These are phyloP conservation scores for Nothura maculosa DNA, from an alignment of 2,797 vertebrate genomes.

Conservation along the genomic window DNA sequence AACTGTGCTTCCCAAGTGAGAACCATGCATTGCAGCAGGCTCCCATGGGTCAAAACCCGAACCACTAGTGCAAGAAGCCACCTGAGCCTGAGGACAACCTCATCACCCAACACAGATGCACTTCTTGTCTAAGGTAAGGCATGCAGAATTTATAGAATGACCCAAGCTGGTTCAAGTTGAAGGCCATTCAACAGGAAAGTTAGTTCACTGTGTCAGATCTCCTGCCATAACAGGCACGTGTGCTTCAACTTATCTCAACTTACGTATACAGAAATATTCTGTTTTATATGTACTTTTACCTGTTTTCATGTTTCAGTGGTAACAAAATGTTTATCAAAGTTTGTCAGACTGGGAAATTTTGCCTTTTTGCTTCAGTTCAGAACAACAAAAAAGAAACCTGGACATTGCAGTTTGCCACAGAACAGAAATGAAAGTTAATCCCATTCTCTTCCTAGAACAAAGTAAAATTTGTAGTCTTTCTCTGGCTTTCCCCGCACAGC, in stretches of 20 bases:
- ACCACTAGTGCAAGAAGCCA: background rate
- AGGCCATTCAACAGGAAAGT: background rate
- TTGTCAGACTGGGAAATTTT: background rate
- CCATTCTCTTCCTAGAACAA: background rate
- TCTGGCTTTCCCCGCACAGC: background rate
- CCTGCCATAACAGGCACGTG: background rate
- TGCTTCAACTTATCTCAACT: background rate
- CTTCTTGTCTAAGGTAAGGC: background rate
- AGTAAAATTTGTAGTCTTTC: background rate
- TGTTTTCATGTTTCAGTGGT: background rate
- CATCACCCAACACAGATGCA: background rate
- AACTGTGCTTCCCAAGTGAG: rapidly evolving
- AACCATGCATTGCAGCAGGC: rapidly evolving
- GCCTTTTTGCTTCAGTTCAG: background rate
- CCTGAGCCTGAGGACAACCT: background rate
- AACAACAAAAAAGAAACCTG: slow-evolving; percentile 12
- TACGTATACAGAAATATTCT: background rate
- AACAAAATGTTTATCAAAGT: background rate
- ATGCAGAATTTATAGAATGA: background rate
- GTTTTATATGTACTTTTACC: background rate
- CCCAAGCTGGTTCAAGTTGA: background rate
- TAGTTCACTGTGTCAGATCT: background rate
- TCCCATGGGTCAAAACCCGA: background rate
- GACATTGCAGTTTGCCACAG: background rate
- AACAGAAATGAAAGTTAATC: background rate